Conservation (phyloP, 2,888 invertebrate species). For the Diaperis boleti region DNA sequence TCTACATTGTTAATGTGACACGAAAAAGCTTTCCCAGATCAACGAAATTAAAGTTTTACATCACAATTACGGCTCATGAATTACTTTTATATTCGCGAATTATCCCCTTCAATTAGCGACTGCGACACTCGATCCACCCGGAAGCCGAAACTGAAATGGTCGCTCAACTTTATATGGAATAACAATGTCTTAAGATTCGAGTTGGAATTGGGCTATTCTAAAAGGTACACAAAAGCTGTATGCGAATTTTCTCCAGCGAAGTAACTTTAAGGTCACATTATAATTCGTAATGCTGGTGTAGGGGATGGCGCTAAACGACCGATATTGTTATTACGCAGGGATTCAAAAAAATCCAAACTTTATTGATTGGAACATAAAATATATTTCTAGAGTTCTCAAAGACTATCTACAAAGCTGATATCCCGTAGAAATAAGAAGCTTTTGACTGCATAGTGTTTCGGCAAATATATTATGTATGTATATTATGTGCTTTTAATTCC, state of each 20-base stretch:
- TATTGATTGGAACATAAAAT: too few relatives aligned
- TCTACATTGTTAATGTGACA: constrained; percentile 15
- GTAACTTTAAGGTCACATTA: constrained; percentile 28
- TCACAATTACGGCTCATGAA: constrained; percentile 15
- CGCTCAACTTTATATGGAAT: constrained; percentile 10
- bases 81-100: constrained; percentile 15
- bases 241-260: constrained; percentile 23
- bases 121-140: background rate
- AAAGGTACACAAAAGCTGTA: constrained; percentile 18
- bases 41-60: constrained; percentile 11
- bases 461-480: too few relatives aligned
- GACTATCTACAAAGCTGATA: too few relatives aligned
- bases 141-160: constrained; percentile 2
- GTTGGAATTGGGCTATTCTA: constrained; percentile 19
- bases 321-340: too few relatives aligned
- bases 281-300: constrained; percentile 17
- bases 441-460: too few relatives aligned
- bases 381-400: too few relatives aligned
- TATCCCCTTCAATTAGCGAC: background rate
- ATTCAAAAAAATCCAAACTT: too few relatives aligned
- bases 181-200: constrained; percentile 24
- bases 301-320: too few relatives aligned
- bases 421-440: too few relatives aligned
- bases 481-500: too few relatives aligned
- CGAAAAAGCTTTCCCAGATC: constrained; percentile 13